A percentile compares a stretch with the other conserved stretches of the same genome.
phyloP scores from a whole-genome alignment of 2,797 vertebrate genomes.

The Luscinia megarhynchos region DNA sequence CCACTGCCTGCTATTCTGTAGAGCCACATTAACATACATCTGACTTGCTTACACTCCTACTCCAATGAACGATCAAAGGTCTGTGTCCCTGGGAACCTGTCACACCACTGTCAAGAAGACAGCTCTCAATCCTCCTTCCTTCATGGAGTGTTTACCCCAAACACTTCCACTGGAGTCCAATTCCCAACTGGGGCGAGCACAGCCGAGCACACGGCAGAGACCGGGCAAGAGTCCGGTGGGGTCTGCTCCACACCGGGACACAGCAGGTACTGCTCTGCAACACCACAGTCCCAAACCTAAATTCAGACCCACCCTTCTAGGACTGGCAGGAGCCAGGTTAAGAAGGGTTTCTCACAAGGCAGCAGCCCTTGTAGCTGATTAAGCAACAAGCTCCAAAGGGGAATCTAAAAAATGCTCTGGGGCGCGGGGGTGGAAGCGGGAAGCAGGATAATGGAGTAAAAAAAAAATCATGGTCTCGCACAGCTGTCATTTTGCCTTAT shows the following conservation, averaged over 20 bases:
- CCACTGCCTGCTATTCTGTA: constrained; percentile 36
- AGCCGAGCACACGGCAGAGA: rapidly evolving
- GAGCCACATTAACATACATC: constrained; percentile 24
- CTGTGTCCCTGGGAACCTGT: not conserved
- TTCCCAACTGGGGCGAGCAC: not conserved
- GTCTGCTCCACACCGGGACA: rapidly evolving
- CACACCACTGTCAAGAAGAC: constrained; percentile 1
- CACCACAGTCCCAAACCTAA: not conserved
- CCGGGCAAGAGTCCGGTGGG: rapidly evolving
- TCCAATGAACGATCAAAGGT: constrained; percentile 47
- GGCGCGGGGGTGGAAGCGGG: not conserved
- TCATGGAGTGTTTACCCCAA: not conserved
- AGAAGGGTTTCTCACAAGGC: not conserved
- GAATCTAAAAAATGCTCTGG: constrained; percentile 41
- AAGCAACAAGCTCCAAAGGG: constrained; percentile 62
- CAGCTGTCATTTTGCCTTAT: constrained; percentile 52
- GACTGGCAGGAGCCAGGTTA: constrained; percentile 38
- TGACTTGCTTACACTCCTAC: constrained; percentile 19
- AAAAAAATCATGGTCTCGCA: constrained; percentile 40
- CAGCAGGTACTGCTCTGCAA: not conserved
- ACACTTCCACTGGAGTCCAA: not conserved
- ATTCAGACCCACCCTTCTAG: not conserved
- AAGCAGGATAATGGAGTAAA: constrained; percentile 51
- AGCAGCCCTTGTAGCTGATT: constrained; percentile 29
- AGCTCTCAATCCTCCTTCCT: not conserved